Percentiles rank a stretch among this genome's conserved stretches.
phyloP scores from a whole-genome alignment of 2,113 vertebrate species.

The Paramisgurnus dabryanus region DNA sequence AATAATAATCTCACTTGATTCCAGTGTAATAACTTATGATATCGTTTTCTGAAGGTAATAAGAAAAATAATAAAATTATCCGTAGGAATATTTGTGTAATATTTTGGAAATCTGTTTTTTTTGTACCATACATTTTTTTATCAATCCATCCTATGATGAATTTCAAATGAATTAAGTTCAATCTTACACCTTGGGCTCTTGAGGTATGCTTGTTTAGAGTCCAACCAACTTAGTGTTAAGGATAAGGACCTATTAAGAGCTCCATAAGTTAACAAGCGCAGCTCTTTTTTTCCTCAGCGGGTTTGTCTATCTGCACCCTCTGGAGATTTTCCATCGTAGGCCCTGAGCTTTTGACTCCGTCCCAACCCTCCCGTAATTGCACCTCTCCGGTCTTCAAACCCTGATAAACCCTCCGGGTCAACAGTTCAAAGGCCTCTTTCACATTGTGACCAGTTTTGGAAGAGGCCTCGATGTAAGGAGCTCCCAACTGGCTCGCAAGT shows the following conservation, averaged over 20 bases:
- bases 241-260: neutral
- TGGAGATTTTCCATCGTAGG: slow-evolving; percentile 57
- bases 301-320: slow-evolving; percentile 20
- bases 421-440: slow-evolving; percentile 71
- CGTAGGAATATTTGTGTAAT: neutral
- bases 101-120: neutral
- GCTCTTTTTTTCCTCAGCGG: slow-evolving; percentile 59
- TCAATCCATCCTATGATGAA: neutral
- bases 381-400: slow-evolving; percentile 70
- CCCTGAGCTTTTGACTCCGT: slow-evolving; percentile 74
- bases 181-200: neutral
- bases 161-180: neutral
- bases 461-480: slow-evolving; percentile 78
- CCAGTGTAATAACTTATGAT: neutral
- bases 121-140: too few species aligned
- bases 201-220: neutral
- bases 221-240: neutral
- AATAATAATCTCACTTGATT: neutral
- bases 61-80: neutral
- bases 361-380: slow-evolving; percentile 71
- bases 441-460: slow-evolving; percentile 78
- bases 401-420: slow-evolving; percentile 72
- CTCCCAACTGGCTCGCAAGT: slow-evolving; percentile 70
- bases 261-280: slow-evolving; percentile 58
- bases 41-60: neutral